Evolutionary conservation across 2,113 vertebrate genomes (phyloP), one percentile per base, ranked within the genome.

Genomic region (Chlorocebus sabaeus): DNA sequence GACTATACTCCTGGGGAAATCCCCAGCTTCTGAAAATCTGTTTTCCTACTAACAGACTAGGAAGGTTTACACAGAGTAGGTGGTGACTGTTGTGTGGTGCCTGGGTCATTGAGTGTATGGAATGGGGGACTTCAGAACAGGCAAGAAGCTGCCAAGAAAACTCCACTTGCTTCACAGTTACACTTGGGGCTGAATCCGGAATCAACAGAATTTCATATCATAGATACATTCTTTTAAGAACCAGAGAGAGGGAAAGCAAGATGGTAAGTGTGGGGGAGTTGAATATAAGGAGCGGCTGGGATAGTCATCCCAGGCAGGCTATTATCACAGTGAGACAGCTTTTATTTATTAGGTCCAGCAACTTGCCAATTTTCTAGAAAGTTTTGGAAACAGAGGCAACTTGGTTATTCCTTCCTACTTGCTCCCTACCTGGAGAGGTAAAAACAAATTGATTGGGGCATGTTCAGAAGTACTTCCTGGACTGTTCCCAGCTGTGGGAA

Each of bases 361-460:
- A 93, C 3, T 38, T 73, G 23, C 75, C 43, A 22, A 17, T 43
- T 85, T 96, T 88, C 67, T 59, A 82, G 79, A 93, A 97, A 38
- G 25, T 93, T 92, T 50, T 89, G 23, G 86, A 91, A 93, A 82
- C 13, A 78, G 27, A 61, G 73, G 27, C 20, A 25, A 52, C 23
- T 68, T 48, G 82, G 48, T 81, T 32, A 79, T 48, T 67, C 35
- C 68, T 48, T 82, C 52, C 70, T 18, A 32, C 48, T 61, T 45
- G 67, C 17, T 86, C 14, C 93, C 89, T 95, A 50, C 59, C 35
- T 72, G 78, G 30, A 73, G 30, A 55, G 16, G 59, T 30, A 52
- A 75, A 79, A 80, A 79, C 80, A 67, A 89, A 55, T 30, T 72
- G 55, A 50, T 79, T 57, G 1, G 43, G 52, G 38, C 38, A n/a